Evolutionary conservation across 1,140 invertebrate genomes (phyloP).

Genomic region (Pseudomyrmex cubaensis): DNA sequence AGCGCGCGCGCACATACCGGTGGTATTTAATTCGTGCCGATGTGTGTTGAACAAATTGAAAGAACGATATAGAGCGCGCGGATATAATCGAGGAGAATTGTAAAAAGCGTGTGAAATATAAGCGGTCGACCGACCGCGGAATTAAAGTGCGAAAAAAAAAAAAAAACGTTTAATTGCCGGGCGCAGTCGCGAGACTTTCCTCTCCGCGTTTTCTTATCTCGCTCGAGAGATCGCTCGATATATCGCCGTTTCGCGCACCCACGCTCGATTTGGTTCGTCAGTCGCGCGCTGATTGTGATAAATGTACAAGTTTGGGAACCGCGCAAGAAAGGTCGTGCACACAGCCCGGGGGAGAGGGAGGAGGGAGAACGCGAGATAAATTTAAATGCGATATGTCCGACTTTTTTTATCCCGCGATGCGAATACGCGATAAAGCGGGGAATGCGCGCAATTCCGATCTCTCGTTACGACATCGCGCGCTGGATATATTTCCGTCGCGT

Average conservation of each 20-base stretch:
- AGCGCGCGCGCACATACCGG: no score
- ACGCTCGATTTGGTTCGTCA: conserved; percentile 58
- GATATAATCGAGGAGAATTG: conserved; percentile 4
- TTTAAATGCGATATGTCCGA: conserved; percentile 49
- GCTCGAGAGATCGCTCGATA: conserved; percentile 47
- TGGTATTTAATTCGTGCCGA: not conserved
- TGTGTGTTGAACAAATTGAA: not conserved
- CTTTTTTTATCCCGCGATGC: conserved; percentile 15
- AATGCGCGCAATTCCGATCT: conserved; percentile 49
- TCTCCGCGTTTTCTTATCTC: conserved; percentile 60
- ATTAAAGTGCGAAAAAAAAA: conserved; percentile 31
- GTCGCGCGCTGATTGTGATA: conserved; percentile 61
- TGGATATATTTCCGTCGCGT: not conserved
- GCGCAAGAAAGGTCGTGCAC: conserved; percentile 33
- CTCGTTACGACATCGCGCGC: conserved; percentile 1
- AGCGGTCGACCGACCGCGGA: not conserved
- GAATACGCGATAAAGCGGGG: conserved; percentile 2
- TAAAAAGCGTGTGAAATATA: not conserved
- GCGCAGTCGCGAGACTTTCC: conserved; percentile 59
- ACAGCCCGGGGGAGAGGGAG: no score
- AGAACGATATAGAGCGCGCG: not conserved
- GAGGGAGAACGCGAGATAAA: conserved; percentile 55
- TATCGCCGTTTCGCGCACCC: conserved; percentile 54
- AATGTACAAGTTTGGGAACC: conserved; percentile 46
- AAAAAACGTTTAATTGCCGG: conserved; percentile 55